Evolutionary conservation across 2,797 vertebrate species (phyloP), one percentile per base, ranked within the genome.

Genomic region (Pseudomugil tenellus): DNA sequence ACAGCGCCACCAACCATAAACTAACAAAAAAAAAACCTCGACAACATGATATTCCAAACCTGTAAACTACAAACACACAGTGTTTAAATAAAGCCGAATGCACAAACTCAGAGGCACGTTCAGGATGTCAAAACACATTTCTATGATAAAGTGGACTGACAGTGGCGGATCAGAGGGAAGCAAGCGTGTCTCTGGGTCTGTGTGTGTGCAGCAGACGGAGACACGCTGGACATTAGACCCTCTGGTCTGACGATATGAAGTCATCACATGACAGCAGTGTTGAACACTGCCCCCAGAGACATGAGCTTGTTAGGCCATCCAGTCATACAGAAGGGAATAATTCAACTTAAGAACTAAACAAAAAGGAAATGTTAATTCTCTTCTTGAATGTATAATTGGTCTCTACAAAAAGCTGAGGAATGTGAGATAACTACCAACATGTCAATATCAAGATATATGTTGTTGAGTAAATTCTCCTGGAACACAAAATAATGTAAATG

Each of bases 201-300:
- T 66, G 58, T 68, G 65, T 53, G 67, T 43, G 75, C 23, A 72
- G 83, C 89, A 91, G 83, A 89, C 87, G 83, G 81, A 87, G 72
- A 57, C 80, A 80, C 70, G 81, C 85, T 87, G 86, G 85, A 88
- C 85, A 84, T 84, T 72, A 86, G 77, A 83, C 77, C 83, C 86
- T 86, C 84, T 75, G 70, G 88, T 70, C 74, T 72, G 77, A 81
- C 70, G 68, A 88, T 72, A 90, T 85, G 63, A 81, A 84, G 84
- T 87, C 73, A 80, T 87, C 84, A 81, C 77, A 87, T 83, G 79
- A 83, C 84, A 88, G 79, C 72, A 82, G 79, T 58, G 77, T 25
- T 68, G 71, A 74, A 77, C 67, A 63, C 68, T 41, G 78, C 67
- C 60, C 60, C 68, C 54, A 72, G 73, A 77, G 19, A 65, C 56